These are phyloP conservation scores for Lathamus discolor DNA, from an alignment of 2,113 vertebrate genomes.

Conservation along the genomic window DNA sequence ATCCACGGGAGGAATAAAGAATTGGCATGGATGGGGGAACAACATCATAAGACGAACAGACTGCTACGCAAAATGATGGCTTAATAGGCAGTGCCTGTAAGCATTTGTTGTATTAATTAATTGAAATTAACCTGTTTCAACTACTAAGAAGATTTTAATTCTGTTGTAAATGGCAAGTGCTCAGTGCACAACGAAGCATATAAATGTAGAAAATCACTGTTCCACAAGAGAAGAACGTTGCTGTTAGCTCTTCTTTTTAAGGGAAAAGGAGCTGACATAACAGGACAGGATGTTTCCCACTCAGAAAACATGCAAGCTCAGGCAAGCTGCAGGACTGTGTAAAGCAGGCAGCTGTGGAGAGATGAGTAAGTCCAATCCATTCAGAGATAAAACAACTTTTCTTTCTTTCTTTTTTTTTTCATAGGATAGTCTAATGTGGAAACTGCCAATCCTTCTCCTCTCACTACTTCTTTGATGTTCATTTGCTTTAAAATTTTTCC, in stretches of 20 bases:
- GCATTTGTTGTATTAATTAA: background rate
- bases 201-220: background rate
- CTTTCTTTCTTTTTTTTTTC: background rate
- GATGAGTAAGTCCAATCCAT: constrained; percentile 34
- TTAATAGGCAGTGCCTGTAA: background rate
- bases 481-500: constrained; percentile 38
- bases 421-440: constrained; percentile 11
- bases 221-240: background rate
- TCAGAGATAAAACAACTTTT: constrained; percentile 14
- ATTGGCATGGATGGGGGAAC: background rate
- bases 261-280: constrained; percentile 5
- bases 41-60: background rate
- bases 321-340: constrained; percentile 53
- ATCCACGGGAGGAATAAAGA: background rate
- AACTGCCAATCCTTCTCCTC: constrained; percentile 19
- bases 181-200: background rate
- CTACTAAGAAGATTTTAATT: background rate
- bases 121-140: background rate
- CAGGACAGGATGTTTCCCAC: constrained; percentile 37
- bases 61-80: background rate
- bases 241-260: background rate
- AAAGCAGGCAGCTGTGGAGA: constrained; percentile 35
- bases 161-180: background rate
- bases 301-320: constrained; percentile 43
- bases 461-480: constrained; percentile 47